A percentile compares a stretch with the other conserved stretches of the same genome.
phyloP scores from a whole-genome alignment of 2,888 invertebrate species.

The Rhamnusium bicolor region DNA sequence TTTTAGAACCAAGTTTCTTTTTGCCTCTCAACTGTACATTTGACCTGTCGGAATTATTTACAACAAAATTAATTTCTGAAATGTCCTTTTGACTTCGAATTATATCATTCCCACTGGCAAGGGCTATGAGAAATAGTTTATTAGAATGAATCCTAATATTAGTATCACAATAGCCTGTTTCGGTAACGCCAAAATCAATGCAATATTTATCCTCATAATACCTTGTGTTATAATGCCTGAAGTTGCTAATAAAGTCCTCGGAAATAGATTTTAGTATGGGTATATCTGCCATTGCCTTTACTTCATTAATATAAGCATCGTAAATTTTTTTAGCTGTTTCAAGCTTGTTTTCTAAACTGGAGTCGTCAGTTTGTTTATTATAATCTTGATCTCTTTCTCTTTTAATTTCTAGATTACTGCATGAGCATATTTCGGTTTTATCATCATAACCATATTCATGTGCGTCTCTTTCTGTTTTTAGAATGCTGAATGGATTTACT shows the following conservation, averaged over 20 bases:
- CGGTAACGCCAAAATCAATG: constrained; percentile 37
- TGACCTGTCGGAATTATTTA: constrained; percentile 51
- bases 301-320: constrained; percentile 1
- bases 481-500: neutral
- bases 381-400: neutral
- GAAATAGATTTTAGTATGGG: constrained; percentile 48
- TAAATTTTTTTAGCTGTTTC: neutral
- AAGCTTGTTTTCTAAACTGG: neutral
- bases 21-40: constrained; percentile 51
- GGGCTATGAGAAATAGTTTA: constrained; percentile 48
- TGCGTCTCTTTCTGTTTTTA: too few relatives aligned
- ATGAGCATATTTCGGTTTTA: too few relatives aligned
- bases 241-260: constrained; percentile 44
- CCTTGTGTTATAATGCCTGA: constrained; percentile 46
- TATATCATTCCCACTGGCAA: constrained; percentile 54
- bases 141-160: constrained; percentile 53
- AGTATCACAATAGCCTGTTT: constrained; percentile 39
- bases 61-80: constrained; percentile 50
- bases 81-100: constrained; percentile 47
- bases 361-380: neutral
- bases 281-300: constrained; percentile 4
- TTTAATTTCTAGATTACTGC: neutral
- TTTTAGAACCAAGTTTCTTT: constrained; percentile 50
- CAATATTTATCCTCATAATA: constrained; percentile 53
- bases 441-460: too few relatives aligned